Percentiles rank a stretch among this genome's conserved stretches.
Evolutionary conservation across 2,113 vertebrate genomes (phyloP).

Genomic region (Eretmochelys imbricata): DNA sequence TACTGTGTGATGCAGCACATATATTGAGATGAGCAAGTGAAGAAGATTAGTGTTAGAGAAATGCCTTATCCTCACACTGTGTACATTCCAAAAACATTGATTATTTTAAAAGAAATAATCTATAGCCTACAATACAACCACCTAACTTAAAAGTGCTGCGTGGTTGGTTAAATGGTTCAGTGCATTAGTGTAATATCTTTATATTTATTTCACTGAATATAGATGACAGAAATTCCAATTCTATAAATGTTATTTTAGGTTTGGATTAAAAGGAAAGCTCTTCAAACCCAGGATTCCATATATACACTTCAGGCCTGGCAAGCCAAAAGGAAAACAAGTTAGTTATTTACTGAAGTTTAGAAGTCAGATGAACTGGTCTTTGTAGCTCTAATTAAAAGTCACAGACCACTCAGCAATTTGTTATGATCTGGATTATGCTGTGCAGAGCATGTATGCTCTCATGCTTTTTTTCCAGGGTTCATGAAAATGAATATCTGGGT

Average conservation of each 20-base stretch:
- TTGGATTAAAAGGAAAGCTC: background rate
- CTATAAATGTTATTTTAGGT: background rate
- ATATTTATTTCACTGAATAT: background rate
- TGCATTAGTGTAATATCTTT: background rate
- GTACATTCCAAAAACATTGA: background rate
- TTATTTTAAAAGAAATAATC: background rate
- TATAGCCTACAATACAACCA: background rate
- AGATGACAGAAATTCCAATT: background rate
- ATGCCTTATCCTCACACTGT: background rate
- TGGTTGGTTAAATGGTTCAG: background rate
- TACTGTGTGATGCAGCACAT: background rate
- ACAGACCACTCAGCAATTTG: background rate
- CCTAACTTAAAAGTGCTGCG: background rate
- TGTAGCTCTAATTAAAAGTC: background rate
- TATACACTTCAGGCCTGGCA: background rate
- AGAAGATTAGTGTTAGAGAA: background rate
- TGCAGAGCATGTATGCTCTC: fast-evolving
- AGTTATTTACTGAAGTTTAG: background rate
- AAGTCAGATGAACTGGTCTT: background rate
- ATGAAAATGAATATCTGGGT: background rate
- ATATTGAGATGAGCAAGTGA: background rate
- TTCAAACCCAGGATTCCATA: background rate
- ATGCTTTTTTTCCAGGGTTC: background rate
- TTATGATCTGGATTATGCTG: background rate
- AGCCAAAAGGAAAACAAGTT: background rate